phyloP scores from a whole-genome alignment of 1,140 invertebrate genomes.

The Bradysia coprophila region DNA sequence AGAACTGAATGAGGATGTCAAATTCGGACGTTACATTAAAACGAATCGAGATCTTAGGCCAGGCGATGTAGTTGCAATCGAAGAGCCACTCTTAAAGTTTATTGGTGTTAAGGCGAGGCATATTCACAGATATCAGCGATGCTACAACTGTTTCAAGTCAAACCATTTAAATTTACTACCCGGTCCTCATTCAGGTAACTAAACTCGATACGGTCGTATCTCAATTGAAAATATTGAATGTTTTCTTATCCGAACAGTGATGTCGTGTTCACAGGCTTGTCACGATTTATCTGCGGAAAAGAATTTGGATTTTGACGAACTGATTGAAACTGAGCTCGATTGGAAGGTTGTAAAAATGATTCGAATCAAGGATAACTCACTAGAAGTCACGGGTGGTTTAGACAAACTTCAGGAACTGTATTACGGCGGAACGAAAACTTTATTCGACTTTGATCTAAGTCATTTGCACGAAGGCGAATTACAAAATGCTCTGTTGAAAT shows the following conservation, averaged over 20 bases:
- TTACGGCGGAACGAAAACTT: no score
- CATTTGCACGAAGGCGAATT: no score
- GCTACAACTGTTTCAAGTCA: conserved; percentile 55
- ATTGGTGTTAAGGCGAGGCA: conserved; percentile 46
- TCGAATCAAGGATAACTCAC: no score
- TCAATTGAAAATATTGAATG: conserved; percentile 40
- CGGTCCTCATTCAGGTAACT: conserved; percentile 39
- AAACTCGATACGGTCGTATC: conserved; percentile 48
- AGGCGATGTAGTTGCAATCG: conserved; percentile 62
- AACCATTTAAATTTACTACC: conserved; percentile 40
- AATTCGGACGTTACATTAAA: conserved; percentile 42
- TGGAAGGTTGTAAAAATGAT: no score
- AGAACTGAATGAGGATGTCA: conserved; percentile 30
- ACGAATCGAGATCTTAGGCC: conserved; percentile 40
- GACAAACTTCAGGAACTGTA: no score
- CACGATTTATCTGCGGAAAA: no score
- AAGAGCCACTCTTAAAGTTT: conserved; percentile 64
- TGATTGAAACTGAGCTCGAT: no score
- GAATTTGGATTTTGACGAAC: no score
- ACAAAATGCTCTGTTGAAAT: no score
- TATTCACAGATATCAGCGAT: conserved; percentile 44
- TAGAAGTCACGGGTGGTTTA: no score
- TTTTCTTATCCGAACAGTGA: conserved; percentile 55
- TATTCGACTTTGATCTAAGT: no score
- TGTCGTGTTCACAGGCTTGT: conserved; percentile 29